Conservation (phyloP, 2,888 invertebrate genomes). For the Drosophila recens region DNA sequence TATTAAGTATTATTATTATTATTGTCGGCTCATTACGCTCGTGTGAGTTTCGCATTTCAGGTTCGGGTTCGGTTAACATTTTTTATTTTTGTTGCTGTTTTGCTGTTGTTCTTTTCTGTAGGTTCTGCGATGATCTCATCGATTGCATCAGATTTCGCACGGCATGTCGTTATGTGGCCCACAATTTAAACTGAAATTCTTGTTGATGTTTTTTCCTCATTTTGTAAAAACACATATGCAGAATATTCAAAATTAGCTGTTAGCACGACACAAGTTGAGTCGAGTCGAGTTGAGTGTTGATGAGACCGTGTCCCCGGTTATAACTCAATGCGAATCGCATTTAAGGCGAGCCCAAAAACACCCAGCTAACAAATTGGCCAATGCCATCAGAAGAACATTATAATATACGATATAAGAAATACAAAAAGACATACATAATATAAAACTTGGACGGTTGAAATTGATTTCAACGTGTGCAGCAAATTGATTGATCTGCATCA, state of each 20-base stretch:
- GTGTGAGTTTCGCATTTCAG: conserved; percentile 54
- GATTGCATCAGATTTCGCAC: conserved; percentile 82
- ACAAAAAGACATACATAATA: not conserved
- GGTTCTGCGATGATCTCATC: conserved; percentile 78
- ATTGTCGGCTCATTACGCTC: conserved; percentile 66
- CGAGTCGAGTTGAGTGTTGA: conserved; percentile 19
- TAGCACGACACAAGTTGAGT: conserved; percentile 61
- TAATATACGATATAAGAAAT: conserved; percentile 11
- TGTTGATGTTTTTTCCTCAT: conserved; percentile 39
- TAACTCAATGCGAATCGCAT: conserved; percentile 41
- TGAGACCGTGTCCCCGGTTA: conserved; percentile 29
- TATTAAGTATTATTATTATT: conserved; percentile 37
- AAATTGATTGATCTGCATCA: conserved; percentile 73
- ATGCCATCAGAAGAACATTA: conserved; percentile 15
- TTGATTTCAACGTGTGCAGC: conserved; percentile 41
- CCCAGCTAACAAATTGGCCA: conserved; percentile 19
- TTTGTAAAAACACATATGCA: conserved; percentile 62
- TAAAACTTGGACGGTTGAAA: not conserved
- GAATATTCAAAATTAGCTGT: conserved; percentile 73
- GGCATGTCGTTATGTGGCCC: conserved; percentile 75
- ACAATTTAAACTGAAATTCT: conserved; percentile 71
- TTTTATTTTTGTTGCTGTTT: conserved; percentile 16
- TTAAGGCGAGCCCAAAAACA: conserved; percentile 23
- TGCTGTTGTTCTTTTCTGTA: conserved; percentile 42
- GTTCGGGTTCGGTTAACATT: conserved; percentile 57